Conservation (phyloP, 2,888 invertebrate species). For the Zaprionus lineosus region DNA sequence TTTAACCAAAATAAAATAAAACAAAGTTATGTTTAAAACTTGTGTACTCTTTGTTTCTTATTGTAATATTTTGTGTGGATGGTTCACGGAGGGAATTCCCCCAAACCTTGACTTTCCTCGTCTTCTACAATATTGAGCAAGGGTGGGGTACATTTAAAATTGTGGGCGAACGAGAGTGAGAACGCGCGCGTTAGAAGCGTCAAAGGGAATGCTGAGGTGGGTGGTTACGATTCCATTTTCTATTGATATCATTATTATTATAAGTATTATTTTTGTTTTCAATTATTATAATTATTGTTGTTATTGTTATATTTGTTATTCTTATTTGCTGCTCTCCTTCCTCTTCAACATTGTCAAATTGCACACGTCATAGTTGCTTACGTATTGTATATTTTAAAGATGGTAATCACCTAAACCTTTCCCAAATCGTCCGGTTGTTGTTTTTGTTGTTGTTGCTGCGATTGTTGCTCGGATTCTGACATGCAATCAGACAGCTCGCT, state of each 20-base stretch:
- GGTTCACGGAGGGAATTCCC: constrained; percentile 1
- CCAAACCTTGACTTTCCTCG: constrained; percentile 7
- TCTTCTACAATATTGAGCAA: constrained; percentile 27
- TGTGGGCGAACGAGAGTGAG: neutral
- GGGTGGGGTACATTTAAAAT: constrained; percentile 38
- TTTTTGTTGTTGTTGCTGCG: constrained; percentile 24
- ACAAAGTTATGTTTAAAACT: constrained; percentile 58
- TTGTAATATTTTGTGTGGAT: constrained; percentile 35
- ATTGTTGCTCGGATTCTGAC: constrained; percentile 36
- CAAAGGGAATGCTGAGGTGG: constrained; percentile 65
- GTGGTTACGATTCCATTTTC: constrained; percentile 33
- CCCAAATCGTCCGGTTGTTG: constrained; percentile 42
- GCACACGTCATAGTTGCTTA: constrained; percentile 39
- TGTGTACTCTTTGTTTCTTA: constrained; percentile 63
- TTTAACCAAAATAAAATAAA: constrained; percentile 68
- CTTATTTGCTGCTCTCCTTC: too few species aligned
- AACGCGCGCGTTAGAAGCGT: neutral
- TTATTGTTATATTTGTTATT: too few species aligned
- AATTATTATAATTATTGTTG: too few species aligned
- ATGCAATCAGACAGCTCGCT: constrained; percentile 58
- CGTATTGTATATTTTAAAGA: neutral
- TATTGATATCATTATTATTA: too few species aligned
- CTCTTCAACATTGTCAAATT: constrained; percentile 59
- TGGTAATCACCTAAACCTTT: constrained; percentile 28
- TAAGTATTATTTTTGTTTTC: too few species aligned